Conservation (phyloP, 2,797 vertebrate genomes). For the Hylomyscus alleni region DNA sequence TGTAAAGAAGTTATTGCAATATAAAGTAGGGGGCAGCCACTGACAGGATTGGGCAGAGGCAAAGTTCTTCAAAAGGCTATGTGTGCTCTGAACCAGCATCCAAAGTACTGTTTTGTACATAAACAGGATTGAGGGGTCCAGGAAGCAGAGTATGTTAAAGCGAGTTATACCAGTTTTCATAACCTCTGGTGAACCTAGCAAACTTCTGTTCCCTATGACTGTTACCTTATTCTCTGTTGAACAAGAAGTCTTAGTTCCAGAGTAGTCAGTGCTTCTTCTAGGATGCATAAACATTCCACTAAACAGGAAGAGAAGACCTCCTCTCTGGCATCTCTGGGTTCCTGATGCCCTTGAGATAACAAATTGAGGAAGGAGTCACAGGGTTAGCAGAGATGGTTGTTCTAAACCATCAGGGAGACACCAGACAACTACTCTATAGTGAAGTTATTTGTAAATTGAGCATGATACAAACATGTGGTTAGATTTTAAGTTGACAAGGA, state of each 20-base stretch:
- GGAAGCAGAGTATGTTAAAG: not conserved
- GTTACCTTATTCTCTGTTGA: not conserved
- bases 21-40: not conserved
- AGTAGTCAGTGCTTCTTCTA: not conserved
- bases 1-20: not conserved
- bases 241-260: not conserved
- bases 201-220: not conserved
- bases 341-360: not conserved
- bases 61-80: not conserved
- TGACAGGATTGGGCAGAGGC: not conserved
- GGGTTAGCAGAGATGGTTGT: not conserved
- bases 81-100: not conserved
- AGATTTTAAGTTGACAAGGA: no score
- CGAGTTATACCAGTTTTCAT: no score
- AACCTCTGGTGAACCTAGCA: not conserved
- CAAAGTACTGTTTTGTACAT: not conserved
- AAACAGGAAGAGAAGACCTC: not conserved
- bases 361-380: not conserved
- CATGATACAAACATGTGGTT: not conserved
- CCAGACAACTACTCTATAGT: not conserved
- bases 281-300: not conserved
- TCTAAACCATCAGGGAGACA: not conserved
- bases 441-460: not conserved
- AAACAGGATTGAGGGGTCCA: not conserved
- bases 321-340: not conserved